These are phyloP conservation scores for Eudiplozoon nipponicum DNA, from an alignment of 2,888 invertebrate species.

Conservation along the genomic window DNA sequence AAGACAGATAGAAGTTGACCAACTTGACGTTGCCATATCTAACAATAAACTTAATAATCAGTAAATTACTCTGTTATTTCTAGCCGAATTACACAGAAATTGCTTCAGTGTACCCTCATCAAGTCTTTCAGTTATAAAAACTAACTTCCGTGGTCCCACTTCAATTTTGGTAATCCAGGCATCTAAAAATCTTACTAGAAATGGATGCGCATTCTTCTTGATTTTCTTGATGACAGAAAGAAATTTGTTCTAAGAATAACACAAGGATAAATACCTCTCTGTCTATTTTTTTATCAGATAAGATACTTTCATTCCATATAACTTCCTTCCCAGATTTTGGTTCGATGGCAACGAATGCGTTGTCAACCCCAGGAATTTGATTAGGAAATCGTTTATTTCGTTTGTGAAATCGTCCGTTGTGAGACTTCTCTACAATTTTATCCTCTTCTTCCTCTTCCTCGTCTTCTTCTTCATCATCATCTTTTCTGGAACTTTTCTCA, in stretches of 20 bases:
- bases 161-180: conserved; percentile 13
- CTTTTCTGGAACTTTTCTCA: too few species aligned
- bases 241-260: conserved; percentile 11
- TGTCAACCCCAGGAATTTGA: conserved; percentile 15
- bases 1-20: conserved; percentile 14
- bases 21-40: conserved; percentile 12
- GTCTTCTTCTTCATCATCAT: conserved; percentile 5
- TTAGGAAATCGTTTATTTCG: conserved; percentile 16
- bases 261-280: conserved; percentile 5
- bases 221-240: conserved; percentile 12
- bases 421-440: conserved; percentile 13
- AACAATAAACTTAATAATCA: neutral
- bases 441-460: conserved; percentile 12
- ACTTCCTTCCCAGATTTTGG: conserved; percentile 16
- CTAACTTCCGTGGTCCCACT: conserved; percentile 7
- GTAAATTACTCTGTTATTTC: conserved; percentile 1
- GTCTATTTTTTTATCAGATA: conserved; percentile 13
- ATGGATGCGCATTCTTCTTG: conserved; percentile 16
- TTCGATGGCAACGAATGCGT: conserved; percentile 15
- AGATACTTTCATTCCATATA: conserved; percentile 16
- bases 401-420: conserved; percentile 12
- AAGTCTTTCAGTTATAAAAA: conserved; percentile 14
- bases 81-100: conserved; percentile 13
- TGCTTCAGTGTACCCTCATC: conserved; percentile 16
- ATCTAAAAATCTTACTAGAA: conserved; percentile 15